phyloP scores from a whole-genome alignment of 2,888 invertebrate genomes.

The Coremacera marginata region DNA sequence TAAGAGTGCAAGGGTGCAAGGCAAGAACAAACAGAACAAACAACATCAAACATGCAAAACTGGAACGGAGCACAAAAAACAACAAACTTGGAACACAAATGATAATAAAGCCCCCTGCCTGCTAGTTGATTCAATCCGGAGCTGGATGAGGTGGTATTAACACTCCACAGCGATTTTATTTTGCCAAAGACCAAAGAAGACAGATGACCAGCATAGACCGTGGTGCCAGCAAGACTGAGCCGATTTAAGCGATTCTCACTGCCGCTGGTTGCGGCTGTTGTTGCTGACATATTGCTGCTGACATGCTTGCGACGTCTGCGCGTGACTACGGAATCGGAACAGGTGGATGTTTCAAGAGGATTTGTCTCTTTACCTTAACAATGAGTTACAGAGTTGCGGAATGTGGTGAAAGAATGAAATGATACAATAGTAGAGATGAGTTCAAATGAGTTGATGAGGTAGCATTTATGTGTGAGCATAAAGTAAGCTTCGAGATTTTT shows the following conservation, averaged over 20 bases:
- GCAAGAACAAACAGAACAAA: constrained; percentile 35
- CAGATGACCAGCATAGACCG: constrained; percentile 67
- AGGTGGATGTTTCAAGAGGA: constrained; percentile 66
- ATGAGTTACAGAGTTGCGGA: constrained; percentile 35
- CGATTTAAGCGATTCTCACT: constrained; percentile 67
- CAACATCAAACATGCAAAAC: constrained; percentile 31
- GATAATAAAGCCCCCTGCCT: constrained; percentile 73
- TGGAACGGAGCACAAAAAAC: neutral
- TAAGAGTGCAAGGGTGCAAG: constrained; percentile 7
- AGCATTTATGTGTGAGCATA: neutral
- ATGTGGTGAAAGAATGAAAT: constrained; percentile 24
- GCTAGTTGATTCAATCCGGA: constrained; percentile 85
- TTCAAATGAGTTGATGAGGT: neutral
- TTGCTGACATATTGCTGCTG: constrained; percentile 58
- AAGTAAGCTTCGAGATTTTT: no score
- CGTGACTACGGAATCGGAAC: constrained; percentile 67
- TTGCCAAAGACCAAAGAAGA: constrained; percentile 81
- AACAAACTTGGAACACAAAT: constrained; percentile 43
- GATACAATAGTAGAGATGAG: constrained; percentile 20
- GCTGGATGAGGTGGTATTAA: constrained; percentile 80
- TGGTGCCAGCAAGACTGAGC: constrained; percentile 66
- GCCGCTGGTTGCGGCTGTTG: constrained; percentile 53
- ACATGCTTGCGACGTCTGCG: constrained; percentile 65
- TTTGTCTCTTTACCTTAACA: constrained; percentile 61
- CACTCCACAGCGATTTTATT: constrained; percentile 89